A percentile compares a stretch with the other conserved stretches of the same genome.
Conservation (phyloP, 2,888 invertebrate species). For the Apomyelois bistriatella region DNA sequence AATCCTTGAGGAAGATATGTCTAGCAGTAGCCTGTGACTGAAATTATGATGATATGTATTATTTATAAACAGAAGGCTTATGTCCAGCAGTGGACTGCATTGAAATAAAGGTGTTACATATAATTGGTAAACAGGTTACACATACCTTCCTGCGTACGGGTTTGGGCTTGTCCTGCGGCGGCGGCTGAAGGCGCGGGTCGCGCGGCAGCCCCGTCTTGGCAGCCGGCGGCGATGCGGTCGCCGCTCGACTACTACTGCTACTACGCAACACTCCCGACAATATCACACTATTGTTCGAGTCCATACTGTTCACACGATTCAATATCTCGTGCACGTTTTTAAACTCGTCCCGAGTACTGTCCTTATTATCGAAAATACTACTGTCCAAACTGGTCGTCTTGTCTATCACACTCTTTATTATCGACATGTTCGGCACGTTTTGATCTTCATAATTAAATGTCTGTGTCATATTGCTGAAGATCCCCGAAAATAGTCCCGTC, state of each 20-base stretch:
- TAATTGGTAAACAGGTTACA: no score
- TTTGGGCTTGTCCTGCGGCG: constrained; percentile 70
- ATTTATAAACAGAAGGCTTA: no score
- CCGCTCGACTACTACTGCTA: constrained; percentile 32
- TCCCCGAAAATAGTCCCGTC: constrained; percentile 67
- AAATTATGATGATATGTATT: no score
- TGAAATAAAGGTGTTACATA: background rate
- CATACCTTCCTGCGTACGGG: constrained; percentile 76
- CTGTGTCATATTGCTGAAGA: constrained; percentile 65
- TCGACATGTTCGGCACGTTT: constrained; percentile 66
- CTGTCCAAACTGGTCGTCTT: constrained; percentile 71
- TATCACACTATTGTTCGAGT: constrained; percentile 73
- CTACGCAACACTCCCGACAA: constrained; percentile 68
- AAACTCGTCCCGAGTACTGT: constrained; percentile 63
- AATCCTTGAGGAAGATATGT: no score
- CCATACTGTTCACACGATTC: constrained; percentile 75
- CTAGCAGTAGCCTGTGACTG: no score
- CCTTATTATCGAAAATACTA: constrained; percentile 65
- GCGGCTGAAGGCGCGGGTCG: constrained; percentile 71
- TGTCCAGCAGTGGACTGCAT: background rate
- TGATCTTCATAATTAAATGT: constrained; percentile 52
- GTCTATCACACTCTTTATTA: constrained; percentile 76
- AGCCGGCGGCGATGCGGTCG: constrained; percentile 38
- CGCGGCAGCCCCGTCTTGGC: constrained; percentile 41
- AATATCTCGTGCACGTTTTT: constrained; percentile 72